Conservation (phyloP, 2,888 invertebrate species). For the Tholera decimalis region DNA sequence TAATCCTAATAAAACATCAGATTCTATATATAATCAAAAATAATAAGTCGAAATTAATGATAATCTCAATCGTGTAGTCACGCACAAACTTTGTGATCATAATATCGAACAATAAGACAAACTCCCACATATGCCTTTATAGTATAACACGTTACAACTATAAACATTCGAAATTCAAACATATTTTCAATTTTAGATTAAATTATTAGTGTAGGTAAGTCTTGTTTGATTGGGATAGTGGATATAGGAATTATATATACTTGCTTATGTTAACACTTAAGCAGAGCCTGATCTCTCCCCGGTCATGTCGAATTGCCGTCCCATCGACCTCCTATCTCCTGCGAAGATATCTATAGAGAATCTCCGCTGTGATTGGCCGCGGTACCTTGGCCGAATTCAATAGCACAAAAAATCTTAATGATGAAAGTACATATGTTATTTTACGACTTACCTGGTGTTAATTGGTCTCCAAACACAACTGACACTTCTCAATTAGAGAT, state of each 20-base stretch:
- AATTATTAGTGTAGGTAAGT: conserved; percentile 51
- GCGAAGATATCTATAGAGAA: too few species aligned
- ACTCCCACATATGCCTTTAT: conserved; percentile 76
- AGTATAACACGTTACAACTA: conserved; percentile 56
- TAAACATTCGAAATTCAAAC: conserved; percentile 66
- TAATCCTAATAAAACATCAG: conserved; percentile 25
- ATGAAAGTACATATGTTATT: too few species aligned
- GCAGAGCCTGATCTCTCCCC: too few species aligned
- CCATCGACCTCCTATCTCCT: too few species aligned
- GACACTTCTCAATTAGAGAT: too few species aligned
- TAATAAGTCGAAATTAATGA: conserved; percentile 27
- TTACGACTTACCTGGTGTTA: too few species aligned
- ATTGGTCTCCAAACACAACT: too few species aligned
- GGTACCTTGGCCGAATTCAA: too few species aligned
- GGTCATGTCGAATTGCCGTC: too few species aligned
- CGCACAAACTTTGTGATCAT: conserved; percentile 84
- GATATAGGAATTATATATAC: neutral
- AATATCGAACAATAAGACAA: conserved; percentile 64
- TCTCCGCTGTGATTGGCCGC: too few species aligned
- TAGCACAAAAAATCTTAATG: too few species aligned
- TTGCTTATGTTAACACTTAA: too few species aligned
- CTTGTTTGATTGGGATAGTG: conserved; percentile 60
- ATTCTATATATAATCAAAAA: conserved; percentile 31
- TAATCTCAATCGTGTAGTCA: conserved; percentile 68
- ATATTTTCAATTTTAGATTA: conserved; percentile 74